Base-by-base conservation (phyloP, 2,888 invertebrate genomes). In the Calameuta pallipes region DNA sequence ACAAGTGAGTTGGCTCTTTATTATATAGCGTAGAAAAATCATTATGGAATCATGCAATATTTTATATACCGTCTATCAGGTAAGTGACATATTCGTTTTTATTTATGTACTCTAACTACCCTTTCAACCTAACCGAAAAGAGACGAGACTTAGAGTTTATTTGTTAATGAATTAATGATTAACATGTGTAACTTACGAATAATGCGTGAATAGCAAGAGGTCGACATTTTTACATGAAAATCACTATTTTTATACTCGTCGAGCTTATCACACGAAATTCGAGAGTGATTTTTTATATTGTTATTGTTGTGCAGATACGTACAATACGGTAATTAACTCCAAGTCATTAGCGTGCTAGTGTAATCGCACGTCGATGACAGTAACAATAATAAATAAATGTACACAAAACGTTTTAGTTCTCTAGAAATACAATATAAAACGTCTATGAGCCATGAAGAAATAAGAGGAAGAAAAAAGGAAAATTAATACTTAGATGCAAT, bases 401-500 rank as follows among this genome's bases (percentile, higher is more conserved):
- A 41, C 1, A 15, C 2, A 4, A 23, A 41, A 41, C 15, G 23
- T 23, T 15, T 41, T 4, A 15, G 6, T 41, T 41, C 41, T 1
- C 23, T 23, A 41, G 9, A 41, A 15, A 41, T 15, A 4, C 23
- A 56, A 9, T 23, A 56, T 23, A 23, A 56, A 56, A 56, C 6
- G 56, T 56, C 23, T 56, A 56, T 9, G 9, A 23, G 56, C 6
- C 9, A 56, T 23, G 1, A 56, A 23, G 56, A 23, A 56, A 23
- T 56, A 70, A 11, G 56, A 76, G 31, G 4, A 75, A 37, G 78
- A 78, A 35, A 75, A 74, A 71, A 78, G 12, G 36, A 41, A 36
- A 71, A 34, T 9, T 9, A 56, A 56, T 56, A 9, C 23, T 15
- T 23, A 23, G 56, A 56, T 23, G 56, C 23, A 56, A 56, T 23